A percentile compares a stretch with the other conserved stretches of the same genome.
Conservation (phyloP, 1,140 invertebrate genomes). For the Sycophila sp. region DNA sequence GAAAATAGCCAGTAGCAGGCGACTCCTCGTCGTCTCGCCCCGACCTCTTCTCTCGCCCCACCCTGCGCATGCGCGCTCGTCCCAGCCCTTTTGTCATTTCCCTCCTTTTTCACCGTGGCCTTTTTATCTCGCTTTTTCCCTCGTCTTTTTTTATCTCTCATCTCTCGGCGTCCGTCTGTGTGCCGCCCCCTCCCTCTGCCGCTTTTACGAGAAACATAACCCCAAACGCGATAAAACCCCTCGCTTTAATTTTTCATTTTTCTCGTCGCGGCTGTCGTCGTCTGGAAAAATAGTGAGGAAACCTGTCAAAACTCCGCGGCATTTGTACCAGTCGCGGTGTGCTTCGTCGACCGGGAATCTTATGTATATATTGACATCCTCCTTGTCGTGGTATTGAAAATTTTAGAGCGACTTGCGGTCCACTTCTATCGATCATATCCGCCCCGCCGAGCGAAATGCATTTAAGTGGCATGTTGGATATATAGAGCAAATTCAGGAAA, state of each 20-base stretch:
- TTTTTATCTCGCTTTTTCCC: constrained; percentile 5
- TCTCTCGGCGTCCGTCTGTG: background rate
- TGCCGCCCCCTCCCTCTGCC: background rate
- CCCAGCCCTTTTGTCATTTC: background rate
- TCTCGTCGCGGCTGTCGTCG: background rate
- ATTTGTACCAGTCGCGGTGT: too few species aligned
- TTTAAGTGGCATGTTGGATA: too few species aligned
- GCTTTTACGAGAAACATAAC: background rate
- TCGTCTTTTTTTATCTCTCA: constrained; percentile 4
- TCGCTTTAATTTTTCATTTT: background rate
- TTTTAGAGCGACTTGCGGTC: too few species aligned
- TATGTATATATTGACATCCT: too few species aligned
- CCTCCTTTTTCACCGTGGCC: too few species aligned
- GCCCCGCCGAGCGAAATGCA: too few species aligned
- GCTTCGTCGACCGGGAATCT: too few species aligned
- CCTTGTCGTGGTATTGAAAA: too few species aligned
- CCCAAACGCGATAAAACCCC: background rate
- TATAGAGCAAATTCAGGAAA: too few species aligned
- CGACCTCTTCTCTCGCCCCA: background rate
- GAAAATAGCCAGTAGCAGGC: background rate
- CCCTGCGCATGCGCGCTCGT: background rate
- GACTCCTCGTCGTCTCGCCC: background rate
- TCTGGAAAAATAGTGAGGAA: too few species aligned
- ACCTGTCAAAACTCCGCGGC: too few species aligned
- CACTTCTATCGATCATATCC: too few species aligned